phyloP scores from a whole-genome alignment of 2,888 invertebrate genomes.

The Lithophane socia region DNA sequence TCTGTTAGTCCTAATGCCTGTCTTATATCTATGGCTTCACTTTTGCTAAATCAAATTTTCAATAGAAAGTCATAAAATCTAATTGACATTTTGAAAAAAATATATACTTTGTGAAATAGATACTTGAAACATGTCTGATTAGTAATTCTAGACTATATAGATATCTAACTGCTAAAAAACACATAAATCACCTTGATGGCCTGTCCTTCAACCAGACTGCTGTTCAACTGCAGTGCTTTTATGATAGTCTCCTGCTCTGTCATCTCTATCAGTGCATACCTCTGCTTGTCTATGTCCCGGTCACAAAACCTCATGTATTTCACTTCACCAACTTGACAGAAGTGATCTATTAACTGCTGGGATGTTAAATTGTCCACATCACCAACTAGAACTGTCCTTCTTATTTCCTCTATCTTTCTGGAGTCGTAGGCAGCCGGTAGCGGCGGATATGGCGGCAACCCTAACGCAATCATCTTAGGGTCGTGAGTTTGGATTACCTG shows the following conservation, averaged over 20 bases:
- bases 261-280: conserved; percentile 97
- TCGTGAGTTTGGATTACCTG: conserved; percentile 97
- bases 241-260: conserved; percentile 97
- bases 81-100: neutral
- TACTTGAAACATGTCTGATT: conserved; percentile 5
- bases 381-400: conserved; percentile 96
- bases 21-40: neutral
- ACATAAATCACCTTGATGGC: conserved; percentile 84
- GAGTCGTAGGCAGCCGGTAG: conserved; percentile 96
- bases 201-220: conserved; percentile 93
- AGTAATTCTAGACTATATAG: neutral
- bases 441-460: conserved; percentile 97
- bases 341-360: conserved; percentile 97
- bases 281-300: conserved; percentile 93
- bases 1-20: neutral
- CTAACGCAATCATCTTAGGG: conserved; percentile 95
- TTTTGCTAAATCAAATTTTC: neutral
- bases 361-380: conserved; percentile 94
- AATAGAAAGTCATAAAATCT: neutral
- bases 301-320: conserved; percentile 98
- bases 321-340: conserved; percentile 97
- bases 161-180: neutral
- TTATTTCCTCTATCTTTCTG: conserved; percentile 98
- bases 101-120: neutral
- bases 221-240: conserved; percentile 96